Evolutionary conservation across 2,888 invertebrate genomes (phyloP).

Genomic region (Agrilus biguttatus): DNA sequence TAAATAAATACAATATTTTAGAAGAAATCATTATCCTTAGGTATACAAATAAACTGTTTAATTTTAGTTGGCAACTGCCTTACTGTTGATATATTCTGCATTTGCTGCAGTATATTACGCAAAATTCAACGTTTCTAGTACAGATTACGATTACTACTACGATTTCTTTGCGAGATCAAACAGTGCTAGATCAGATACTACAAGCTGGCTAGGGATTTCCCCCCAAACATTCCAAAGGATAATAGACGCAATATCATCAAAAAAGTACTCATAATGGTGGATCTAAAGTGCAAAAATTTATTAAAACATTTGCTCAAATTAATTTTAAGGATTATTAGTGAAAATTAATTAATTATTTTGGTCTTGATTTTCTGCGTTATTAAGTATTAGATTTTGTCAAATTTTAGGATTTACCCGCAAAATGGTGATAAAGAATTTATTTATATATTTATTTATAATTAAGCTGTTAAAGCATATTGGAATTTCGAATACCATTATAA

Average conservation of each 20-base stretch:
- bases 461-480: too few species aligned
- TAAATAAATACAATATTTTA: too few species aligned
- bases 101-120: slow-evolving; percentile 79
- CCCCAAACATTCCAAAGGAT: slow-evolving; percentile 52
- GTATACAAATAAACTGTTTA: slow-evolving; percentile 7
- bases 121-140: slow-evolving; percentile 70
- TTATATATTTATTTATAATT: too few species aligned
- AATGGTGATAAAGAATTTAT: too few species aligned
- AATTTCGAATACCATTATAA: too few species aligned
- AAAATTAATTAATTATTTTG: too few species aligned
- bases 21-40: not conserved
- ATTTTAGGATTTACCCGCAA: too few species aligned
- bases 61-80: slow-evolving; percentile 64
- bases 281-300: not conserved
- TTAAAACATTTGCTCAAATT: too few species aligned
- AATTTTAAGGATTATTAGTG: too few species aligned
- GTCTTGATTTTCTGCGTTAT: too few species aligned
- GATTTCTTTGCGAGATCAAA: slow-evolving; percentile 55
- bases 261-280: slow-evolving; percentile 26
- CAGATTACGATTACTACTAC: slow-evolving; percentile 60
- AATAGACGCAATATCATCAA: slow-evolving; percentile 40
- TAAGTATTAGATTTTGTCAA: too few species aligned
- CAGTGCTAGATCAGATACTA: slow-evolving; percentile 31
- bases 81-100: slow-evolving; percentile 67
- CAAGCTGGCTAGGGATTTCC: slow-evolving; percentile 40